Base-by-base conservation (phyloP, 2,113 vertebrate species). In the Macrotus californicus region DNA sequence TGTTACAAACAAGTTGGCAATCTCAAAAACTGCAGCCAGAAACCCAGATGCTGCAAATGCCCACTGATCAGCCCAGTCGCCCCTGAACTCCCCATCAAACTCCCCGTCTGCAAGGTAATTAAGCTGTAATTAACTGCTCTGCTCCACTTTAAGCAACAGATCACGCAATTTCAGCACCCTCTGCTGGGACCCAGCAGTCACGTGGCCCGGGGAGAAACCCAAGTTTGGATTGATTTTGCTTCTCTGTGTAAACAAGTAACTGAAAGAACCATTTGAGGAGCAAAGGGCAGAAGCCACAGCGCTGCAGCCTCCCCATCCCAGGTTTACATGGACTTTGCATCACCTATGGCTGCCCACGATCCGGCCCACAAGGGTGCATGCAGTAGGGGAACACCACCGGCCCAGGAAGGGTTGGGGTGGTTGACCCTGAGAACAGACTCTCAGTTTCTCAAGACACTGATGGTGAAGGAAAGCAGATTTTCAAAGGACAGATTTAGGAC, bases 41-140 rank as follows among this genome's bases (percentile, higher is more conserved):
- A 50, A 50, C 81, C 85, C 91, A 87, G 81, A 93, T 3, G 48
- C 93, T 29, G 22, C 39, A 39, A 75, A 67, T 66, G 66, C 76
- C 75, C 77, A 59, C 36, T 2, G 4, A 41, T 43, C 48, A 69
- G 31, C 91, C 84, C 81, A 48, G 89, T 90, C 91, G 72, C 90
- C 72, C n/a, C 93, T 46, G 24, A 67, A 70, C 43, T 2, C 72
- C 92, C 54, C 77, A 67, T 50, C 92, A 21, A 67, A 70, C 43
- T 2, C 72, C 92, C 54, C 77, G 67, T 50, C 92, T 95, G 96
- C 76, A 97, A 94, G 92, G 87, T 93, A 97, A 98, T 98, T 96
- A 98, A 96, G 95, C 64, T 93, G 52, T 96, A 96, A 98, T 98
- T 98, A 97, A 97, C 96, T 80, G 88, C 59, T 61, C 91, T 34